phyloP scores from a whole-genome alignment of 2,888 invertebrate genomes.

The Rhopalosiphum nymphaeae region DNA sequence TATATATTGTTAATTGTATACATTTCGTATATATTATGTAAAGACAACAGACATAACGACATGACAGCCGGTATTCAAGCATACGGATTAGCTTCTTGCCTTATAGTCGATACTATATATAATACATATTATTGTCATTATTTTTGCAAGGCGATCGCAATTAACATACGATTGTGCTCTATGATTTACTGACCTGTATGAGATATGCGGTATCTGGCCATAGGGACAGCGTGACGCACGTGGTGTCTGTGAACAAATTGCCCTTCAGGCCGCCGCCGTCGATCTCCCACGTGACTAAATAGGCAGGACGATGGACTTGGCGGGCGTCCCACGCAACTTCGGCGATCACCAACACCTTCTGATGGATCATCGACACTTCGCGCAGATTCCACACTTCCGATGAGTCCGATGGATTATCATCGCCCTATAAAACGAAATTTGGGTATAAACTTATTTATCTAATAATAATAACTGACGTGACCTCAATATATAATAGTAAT shows the following conservation, averaged over 20 bases:
- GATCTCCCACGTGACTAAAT: conserved; percentile 87
- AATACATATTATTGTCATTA: not conserved
- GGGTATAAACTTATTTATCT: not conserved
- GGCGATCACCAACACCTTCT: conserved; percentile 77
- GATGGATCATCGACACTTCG: conserved; percentile 80
- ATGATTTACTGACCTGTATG: conserved; percentile 76
- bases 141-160: not conserved
- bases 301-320: conserved; percentile 75
- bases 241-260: conserved; percentile 85
- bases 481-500: not conserved
- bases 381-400: conserved; percentile 75
- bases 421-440: conserved; percentile 21
- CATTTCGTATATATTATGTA: not conserved
- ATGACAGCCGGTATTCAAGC: not conserved
- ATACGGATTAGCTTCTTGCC: not conserved
- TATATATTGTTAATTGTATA: not conserved
- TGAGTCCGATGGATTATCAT: conserved; percentile 30
- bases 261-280: conserved; percentile 85
- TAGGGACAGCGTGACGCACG: conserved; percentile 82
- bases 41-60: not conserved
- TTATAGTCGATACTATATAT: not conserved
- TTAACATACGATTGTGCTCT: conserved; percentile 39
- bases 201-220: conserved; percentile 87
- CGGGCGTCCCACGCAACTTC: conserved; percentile 80
- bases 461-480: not conserved